A percentile compares a stretch with the other conserved stretches of the same genome.
Conservation (phyloP, 2,888 invertebrate genomes). For the Stenurella melanura region DNA sequence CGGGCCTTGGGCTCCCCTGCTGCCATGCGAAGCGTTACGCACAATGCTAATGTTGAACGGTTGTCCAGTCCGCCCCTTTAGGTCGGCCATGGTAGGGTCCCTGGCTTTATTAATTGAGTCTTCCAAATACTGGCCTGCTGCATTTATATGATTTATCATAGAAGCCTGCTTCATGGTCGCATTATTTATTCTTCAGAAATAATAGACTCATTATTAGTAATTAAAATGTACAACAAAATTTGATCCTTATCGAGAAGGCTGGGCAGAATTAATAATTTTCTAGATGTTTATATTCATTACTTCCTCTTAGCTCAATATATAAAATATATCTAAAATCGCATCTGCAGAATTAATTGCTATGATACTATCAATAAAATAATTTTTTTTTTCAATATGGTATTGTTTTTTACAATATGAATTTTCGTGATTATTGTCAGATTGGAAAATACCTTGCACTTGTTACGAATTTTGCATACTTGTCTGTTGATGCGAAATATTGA, state of each 20-base stretch:
- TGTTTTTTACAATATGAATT: too few species aligned
- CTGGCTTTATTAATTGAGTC: conserved; percentile 66
- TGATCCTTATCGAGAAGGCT: conserved; percentile 53
- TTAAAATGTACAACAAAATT: conserved; percentile 59
- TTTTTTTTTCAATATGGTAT: not conserved
- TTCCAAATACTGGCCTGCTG: conserved; percentile 58
- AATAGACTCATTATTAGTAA: conserved; percentile 63
- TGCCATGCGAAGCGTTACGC: conserved; percentile 48
- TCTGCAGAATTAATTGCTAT: not conserved
- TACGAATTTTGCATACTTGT: too few species aligned
- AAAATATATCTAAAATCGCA: not conserved
- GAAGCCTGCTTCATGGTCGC: conserved; percentile 51
- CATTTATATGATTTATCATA: conserved; percentile 57
- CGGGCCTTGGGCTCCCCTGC: conserved; percentile 50
- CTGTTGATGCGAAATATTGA: too few species aligned
- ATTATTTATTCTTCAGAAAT: conserved; percentile 57
- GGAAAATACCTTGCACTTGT: too few species aligned
- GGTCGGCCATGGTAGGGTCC: conserved; percentile 61
- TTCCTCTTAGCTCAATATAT: not conserved
- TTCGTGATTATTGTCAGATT: too few species aligned
- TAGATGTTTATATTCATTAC: conserved; percentile 40
- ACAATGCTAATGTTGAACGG: conserved; percentile 66
- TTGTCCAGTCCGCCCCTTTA: conserved; percentile 64
- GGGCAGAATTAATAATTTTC: conserved; percentile 54
- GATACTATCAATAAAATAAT: not conserved